Base-by-base conservation (phyloP, 2,113 vertebrate genomes). In the Myrmecobius fasciatus region DNA sequence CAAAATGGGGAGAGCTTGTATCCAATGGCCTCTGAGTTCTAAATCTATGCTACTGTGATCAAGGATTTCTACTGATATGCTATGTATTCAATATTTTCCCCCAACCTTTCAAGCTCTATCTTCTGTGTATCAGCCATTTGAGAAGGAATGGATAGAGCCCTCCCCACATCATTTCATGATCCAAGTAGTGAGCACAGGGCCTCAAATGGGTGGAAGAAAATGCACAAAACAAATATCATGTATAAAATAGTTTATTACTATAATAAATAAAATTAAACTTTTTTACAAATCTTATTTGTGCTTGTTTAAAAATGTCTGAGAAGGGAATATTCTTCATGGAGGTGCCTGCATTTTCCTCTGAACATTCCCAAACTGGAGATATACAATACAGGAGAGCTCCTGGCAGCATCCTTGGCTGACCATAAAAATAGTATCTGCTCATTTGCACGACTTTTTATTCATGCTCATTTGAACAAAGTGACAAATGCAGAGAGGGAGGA, bases 161-260 rank as follows among this genome's bases (percentile, higher is more conserved):
- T 47, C 91, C 47, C 89, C 46, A 49, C 28, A 90, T 89, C 20
- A 1, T 26, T 92, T 43, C 89, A 9, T 90, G 31, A 14, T 91
- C n/a, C n/a, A 25, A 53, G 75, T 56, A 91, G 83, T 48, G 53
- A 92, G 90, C 17, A 67, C 52, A 46, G 9, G 52, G 75, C 89
- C 49, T 49, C 53, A 53, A 4, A 67, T 14, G 25, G 60, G 47
- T 26, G 1, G 25, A 95, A 95, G 91, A 90, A 96, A 98, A 97
- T 95, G 49, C 94, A 94, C 95, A 97, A 97, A 91, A 92, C 96
- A 96, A 95, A 43, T 53, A 60, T 98, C 98, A 98, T 98, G 98
- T 99, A 99, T 99, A 99, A 99, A 99, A 99, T 99, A 99, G 98
- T 99, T 99, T 99, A 99, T 99, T 99, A 98, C 98, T 99, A 97